Evolutionary conservation across 2,797 vertebrate genomes (phyloP), one percentile per base, ranked within the genome.

Genomic region (Glyptemys insculpta): DNA sequence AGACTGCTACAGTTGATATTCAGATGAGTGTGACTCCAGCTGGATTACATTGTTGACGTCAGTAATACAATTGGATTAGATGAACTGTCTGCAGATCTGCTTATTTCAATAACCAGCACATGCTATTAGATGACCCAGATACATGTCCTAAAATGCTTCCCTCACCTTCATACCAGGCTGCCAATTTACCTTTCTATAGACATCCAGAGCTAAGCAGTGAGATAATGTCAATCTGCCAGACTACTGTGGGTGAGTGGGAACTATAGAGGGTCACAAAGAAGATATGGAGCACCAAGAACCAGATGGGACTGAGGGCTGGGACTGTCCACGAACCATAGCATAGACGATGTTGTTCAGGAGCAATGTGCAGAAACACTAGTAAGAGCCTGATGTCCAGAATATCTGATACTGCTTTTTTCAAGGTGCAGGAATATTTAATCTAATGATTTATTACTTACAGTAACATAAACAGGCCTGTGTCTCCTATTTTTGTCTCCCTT

Each of bases 31-130:
- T 89, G 82, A 83, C n/a, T 62, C 74, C 6, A n/a, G 90, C 62
- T 6, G 68, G 96, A 94, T 96, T 92, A 90, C 3, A 4, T 72
- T 59, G 88, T 0, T 0, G 89, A 83, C 5, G 47, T 90, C 91
- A 94, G 89, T 41, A 81, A 47, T 56, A 52, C n/a, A 56, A 88
- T 0, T 85, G 92, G 90, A 94, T 95, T 93, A 94, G 76, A 84
- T 84, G 80, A 94, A 2, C 8, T 90, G 62, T 80, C 83, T 80
- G 59, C 87, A 96, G 79, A 95, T 37, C 79, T 94, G 91, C 79
- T 93, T 56, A 41, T 93, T 95, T 94, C 79, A 68, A 47, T 91
- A 72, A 89, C 65, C 2, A 12, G 47, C 9, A 91, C 25, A 37
- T 91, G 84, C 41, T 91, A 89, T 78, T 94, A 92, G 95, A 93